Base-by-base conservation (phyloP, 2,888 invertebrate genomes). In the Leptopilina drosophilae region DNA sequence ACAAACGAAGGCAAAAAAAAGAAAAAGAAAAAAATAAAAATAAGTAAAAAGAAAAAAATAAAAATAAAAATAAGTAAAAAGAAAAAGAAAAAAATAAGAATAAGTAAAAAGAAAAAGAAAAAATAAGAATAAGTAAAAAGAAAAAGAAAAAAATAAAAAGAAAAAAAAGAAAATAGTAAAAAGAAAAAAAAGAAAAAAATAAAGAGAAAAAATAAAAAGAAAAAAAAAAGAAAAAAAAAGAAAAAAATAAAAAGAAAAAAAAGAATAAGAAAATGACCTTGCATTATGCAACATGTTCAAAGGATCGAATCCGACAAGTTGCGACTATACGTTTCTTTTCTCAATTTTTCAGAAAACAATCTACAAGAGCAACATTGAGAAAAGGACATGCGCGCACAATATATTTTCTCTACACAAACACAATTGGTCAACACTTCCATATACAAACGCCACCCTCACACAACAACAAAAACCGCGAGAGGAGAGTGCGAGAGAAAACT, bases 281-380 rank as follows among this genome's bases (percentile, higher is more conserved):
- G 73, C 14, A 73, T 59, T 73, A 73, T 14, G 56, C 11, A 59
- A 40, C 56, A 56, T 14, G 49, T 69, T 20, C n/a, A 59, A 56
- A 59, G 73, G 56, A 73, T 26, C n/a, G 73, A 40, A 73, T 73
- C 73, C 26, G 53, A 73, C 56, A 56, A 56, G 73, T 73, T 53
- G 56, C 33, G 73, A 73, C 73, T 56, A 46, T 11, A 26, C 73
- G 73, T 33, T 73, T n/a, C 56, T n/a, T 14, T 26, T 73, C 73
- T 73, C 56, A 73, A 73, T 73, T 73, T 73, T 73, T 73, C 33
- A 56, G 73, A 59, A 73, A 73, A 73, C 73, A 73, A 73, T 33
- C 40, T 56, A 14, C 73, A 73, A 73, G 73, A 73, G 56, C 33
- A 56, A 69, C 5, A 59, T 73, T 56, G 56, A 8, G 42, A 42